Conservation (phyloP, 2,113 vertebrate genomes). For the Indicator maculatus region DNA sequence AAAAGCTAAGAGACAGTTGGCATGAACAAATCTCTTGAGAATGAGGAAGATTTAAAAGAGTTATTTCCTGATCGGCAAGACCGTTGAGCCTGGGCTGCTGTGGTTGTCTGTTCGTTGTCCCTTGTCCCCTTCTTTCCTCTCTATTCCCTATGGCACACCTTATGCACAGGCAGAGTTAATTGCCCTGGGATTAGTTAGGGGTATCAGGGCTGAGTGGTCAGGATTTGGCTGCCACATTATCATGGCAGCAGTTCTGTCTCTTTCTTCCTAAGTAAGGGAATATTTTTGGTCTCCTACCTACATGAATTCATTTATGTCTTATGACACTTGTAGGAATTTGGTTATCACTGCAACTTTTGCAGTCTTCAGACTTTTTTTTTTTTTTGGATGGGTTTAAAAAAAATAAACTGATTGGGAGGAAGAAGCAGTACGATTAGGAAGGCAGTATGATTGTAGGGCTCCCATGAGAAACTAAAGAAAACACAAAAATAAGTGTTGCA, state of each 20-base stretch:
- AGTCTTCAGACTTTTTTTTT: neutral
- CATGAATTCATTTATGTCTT: neutral
- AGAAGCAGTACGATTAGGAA: too few relatives aligned
- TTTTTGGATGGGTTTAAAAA: neutral
- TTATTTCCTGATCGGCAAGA: neutral
- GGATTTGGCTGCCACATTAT: neutral
- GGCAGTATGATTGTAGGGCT: neutral
- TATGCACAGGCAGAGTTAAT: neutral
- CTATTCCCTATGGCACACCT: accelerated
- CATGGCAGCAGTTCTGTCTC: neutral
- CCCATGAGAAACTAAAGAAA: neutral
- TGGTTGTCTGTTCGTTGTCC: neutral
- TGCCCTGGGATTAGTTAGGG: neutral
- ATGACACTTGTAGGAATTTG: neutral
- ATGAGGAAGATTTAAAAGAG: neutral
- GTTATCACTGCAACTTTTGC: neutral
- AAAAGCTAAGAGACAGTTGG: neutral
- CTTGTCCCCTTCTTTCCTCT: neutral
- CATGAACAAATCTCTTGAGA: neutral
- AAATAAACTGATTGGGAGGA: neutral
- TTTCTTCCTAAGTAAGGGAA: neutral
- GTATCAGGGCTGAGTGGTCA: neutral
- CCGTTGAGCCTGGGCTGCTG: neutral
- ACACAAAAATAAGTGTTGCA: neutral
- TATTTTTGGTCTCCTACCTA: neutral